phyloP scores from a whole-genome alignment of 2,888 invertebrate species.

The Blomia tropicalis region DNA sequence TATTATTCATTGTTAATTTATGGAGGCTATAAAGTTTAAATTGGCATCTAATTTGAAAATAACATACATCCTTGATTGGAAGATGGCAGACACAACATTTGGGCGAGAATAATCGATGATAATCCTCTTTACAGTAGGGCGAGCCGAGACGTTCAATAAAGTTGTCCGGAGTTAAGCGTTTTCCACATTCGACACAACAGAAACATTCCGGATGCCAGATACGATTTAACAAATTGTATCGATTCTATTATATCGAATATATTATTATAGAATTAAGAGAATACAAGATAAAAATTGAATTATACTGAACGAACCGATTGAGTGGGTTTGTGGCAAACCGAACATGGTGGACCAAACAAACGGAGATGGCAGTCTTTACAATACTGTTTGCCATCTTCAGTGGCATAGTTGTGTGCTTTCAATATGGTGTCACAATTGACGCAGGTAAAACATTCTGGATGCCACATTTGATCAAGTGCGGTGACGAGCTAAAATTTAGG shows the following conservation, averaged over 20 bases:
- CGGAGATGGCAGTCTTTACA: slow-evolving; percentile 16
- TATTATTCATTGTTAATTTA: not conserved
- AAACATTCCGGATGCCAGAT: slow-evolving; percentile 99
- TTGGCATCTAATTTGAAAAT: not conserved
- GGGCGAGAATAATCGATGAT: slow-evolving; percentile 95
- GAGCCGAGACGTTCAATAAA: slow-evolving; percentile 94
- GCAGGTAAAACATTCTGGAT: slow-evolving; percentile 89
- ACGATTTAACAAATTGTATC: slow-evolving; percentile 19
- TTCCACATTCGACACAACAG: slow-evolving; percentile 89
- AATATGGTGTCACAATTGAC: slow-evolving; percentile 15
- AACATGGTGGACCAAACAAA: slow-evolving; percentile 21
- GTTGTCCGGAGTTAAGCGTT: slow-evolving; percentile 88
- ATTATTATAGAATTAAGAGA: not conserved
- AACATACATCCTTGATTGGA: slow-evolving; percentile 57
- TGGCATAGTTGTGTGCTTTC: slow-evolving; percentile 11
- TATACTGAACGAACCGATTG: slow-evolving; percentile 15
- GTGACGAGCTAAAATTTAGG: slow-evolving; percentile 58
- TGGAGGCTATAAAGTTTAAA: no score
- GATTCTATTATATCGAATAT: no score
- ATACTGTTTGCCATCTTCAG: slow-evolving; percentile 10
- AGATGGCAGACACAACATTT: slow-evolving; percentile 97
- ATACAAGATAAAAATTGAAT: not conserved
- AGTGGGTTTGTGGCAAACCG: slow-evolving; percentile 17
- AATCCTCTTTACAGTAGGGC: slow-evolving; percentile 91
- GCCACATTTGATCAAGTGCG: slow-evolving; percentile 92